These are phyloP conservation scores for Petrolisthes cinctipes DNA, from an alignment of 2,888 invertebrate species.

Conservation along the genomic window DNA sequence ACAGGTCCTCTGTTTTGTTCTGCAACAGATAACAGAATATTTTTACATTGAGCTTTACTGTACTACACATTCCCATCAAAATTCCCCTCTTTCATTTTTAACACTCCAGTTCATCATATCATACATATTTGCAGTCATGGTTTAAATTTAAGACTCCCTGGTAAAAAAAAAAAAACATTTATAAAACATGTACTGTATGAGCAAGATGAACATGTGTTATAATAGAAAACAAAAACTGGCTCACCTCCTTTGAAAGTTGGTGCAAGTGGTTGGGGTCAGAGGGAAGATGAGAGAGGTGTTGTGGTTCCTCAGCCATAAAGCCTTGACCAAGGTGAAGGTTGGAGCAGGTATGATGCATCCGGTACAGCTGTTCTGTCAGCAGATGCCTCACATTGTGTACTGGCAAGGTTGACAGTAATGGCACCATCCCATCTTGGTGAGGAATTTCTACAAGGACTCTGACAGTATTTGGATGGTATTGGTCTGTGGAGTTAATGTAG, in stretches of 20 bases:
- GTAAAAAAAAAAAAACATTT: no score
- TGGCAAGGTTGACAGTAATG: conserved; percentile 70
- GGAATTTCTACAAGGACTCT: conserved; percentile 70
- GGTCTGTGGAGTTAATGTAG: conserved; percentile 68
- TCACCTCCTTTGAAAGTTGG: no score
- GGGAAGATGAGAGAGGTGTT: neutral
- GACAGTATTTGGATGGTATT: conserved; percentile 69
- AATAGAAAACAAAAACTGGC: no score
- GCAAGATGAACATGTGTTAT: no score
- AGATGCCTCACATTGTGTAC: conserved; percentile 70
- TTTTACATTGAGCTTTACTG: neutral
- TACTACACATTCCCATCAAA: neutral
- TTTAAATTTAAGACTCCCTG: no score
- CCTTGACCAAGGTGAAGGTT: conserved; percentile 67
- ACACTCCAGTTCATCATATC: no score
- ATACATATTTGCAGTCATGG: no score
- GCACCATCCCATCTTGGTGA: conserved; percentile 71
- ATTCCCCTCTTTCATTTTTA: no score
- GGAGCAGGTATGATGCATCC: conserved; percentile 71
- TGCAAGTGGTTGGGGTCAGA: no score
- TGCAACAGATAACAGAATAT: conserved; percentile 15
- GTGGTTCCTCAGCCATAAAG: conserved; percentile 55
- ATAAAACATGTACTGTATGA: no score
- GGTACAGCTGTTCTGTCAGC: conserved; percentile 69
- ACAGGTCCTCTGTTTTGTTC: conserved; percentile 67